Evolutionary conservation across 2,113 vertebrate species (phyloP).

Genomic region (Bos indicus): DNA sequence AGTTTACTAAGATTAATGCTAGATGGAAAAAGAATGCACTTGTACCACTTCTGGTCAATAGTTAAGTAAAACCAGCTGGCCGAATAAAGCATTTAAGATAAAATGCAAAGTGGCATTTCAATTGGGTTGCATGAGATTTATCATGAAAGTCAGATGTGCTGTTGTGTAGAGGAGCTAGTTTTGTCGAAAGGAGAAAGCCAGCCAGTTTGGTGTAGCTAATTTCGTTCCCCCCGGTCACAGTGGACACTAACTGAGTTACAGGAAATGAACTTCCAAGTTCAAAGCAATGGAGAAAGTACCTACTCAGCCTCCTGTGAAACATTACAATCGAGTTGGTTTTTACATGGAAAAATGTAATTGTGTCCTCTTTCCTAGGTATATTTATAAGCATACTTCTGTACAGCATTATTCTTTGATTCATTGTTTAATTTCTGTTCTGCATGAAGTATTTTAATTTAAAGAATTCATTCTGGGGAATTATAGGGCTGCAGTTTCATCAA

Average conservation of each 20-base stretch:
- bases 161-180: constrained; percentile 39
- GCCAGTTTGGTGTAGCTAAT: constrained; percentile 24
- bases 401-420: constrained; percentile 72
- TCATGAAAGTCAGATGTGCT: constrained; percentile 51
- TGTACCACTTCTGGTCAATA: constrained; percentile 61
- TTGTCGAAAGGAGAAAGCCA: constrained; percentile 43
- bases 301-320: constrained; percentile 13
- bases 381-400: constrained; percentile 27
- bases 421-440: constrained; percentile 75
- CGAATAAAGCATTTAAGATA: constrained; percentile 69
- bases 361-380: constrained; percentile 59
- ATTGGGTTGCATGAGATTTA: constrained; percentile 65
- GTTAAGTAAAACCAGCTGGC: constrained; percentile 72
- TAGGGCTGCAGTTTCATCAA: constrained; percentile 58
- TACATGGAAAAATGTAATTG: constrained; percentile 63
- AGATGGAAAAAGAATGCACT: constrained; percentile 64
- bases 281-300: constrained; percentile 1
- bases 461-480: constrained; percentile 65
- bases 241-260: constrained; percentile 47
- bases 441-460: constrained; percentile 76
- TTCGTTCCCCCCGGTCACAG: constrained; percentile 10
- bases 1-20: constrained; percentile 78
- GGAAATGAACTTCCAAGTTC: constrained; percentile 39
- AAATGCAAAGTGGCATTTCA: constrained; percentile 71
- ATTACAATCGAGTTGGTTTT: constrained; percentile 39